Evolutionary conservation across 2,113 vertebrate genomes (phyloP), one percentile per base, ranked within the genome.

Genomic region (Silurus meridionalis): DNA sequence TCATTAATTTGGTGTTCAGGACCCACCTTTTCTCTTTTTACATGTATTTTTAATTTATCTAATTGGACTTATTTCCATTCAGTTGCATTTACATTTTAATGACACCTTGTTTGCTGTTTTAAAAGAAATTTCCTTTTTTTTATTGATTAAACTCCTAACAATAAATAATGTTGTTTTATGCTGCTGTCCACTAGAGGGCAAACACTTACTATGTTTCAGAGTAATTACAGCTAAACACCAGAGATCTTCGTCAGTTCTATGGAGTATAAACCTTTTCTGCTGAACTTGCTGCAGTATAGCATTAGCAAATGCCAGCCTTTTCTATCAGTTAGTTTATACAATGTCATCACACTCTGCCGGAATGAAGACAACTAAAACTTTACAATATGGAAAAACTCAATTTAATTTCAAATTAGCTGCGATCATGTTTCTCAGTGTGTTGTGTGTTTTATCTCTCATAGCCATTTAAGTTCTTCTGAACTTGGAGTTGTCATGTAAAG

Each of bases 171-270:
- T 46, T 46, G 28, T 80, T 80, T 46, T 5, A 23, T 46, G 17
- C 5, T 0, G 10, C 28, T 15, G 8, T 81, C 75, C 88, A 81
- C 80, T 80, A 89, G 88, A 84, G 88, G 67, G 66, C 85, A 86
- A 75, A 37, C 60, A 13, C 7, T 4, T 58, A 72, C 67, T 37
- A 63, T 61, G 10, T 71, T 84, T 87, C 10, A 83, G 21, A 8
- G 4, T 28, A 57, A 48, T 28, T 48, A 46, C 1, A 10, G 9
- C 19, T 15, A 37, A 25, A 77, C 19, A n/a, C 21, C 23, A 3
- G 60, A 50, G 5, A 82, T 3, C 8, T 67, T 28, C 67, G 48
- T 17, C 48, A 82, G 46, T 28, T 21, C 15, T 66, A 28, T 13
- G 15, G 1, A 11, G 19, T 61, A 17, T 8, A 60, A 60, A 19